A percentile compares a stretch with the other conserved stretches of the same genome.
phyloP scores from a whole-genome alignment of 2,888 invertebrate genomes.

The Rhaphigaster nebulosa region DNA sequence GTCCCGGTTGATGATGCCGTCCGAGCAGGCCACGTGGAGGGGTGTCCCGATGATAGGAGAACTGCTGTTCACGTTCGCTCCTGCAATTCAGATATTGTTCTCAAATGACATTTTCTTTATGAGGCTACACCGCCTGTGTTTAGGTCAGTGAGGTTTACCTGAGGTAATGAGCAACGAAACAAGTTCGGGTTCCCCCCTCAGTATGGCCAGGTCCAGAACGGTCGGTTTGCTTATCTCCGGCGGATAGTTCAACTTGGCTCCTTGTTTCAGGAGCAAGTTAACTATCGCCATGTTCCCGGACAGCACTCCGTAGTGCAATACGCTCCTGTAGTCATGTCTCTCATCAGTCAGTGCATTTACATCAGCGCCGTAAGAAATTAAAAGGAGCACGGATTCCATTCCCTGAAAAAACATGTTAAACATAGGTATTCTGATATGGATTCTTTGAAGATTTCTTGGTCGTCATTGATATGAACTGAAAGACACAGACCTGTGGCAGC shows the following conservation, averaged over 20 bases:
- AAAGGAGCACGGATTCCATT: constrained; percentile 80
- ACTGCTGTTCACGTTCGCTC: constrained; percentile 83
- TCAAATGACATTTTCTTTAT: neutral
- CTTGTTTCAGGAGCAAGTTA: constrained; percentile 84
- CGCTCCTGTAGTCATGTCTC: constrained; percentile 89
- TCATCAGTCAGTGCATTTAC: constrained; percentile 88
- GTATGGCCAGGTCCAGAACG: constrained; percentile 86
- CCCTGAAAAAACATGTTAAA: constrained; percentile 72
- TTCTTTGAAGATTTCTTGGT: neutral
- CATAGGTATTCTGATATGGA: neutral
- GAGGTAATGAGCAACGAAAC: constrained; percentile 79
- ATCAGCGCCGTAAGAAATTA: constrained; percentile 86
- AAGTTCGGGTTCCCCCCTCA: constrained; percentile 83
- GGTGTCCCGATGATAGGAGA: constrained; percentile 87
- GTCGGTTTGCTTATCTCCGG: constrained; percentile 79
- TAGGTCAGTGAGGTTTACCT: constrained; percentile 73
- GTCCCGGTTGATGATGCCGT: constrained; percentile 65
- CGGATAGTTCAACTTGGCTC: constrained; percentile 79
- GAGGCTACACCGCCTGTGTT: no score
- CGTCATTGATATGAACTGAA: neutral
- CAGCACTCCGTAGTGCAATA: constrained; percentile 89
- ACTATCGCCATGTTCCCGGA: constrained; percentile 84
- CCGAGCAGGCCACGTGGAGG: constrained; percentile 84
- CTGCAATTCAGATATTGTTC: constrained; percentile 69
- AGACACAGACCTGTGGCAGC: constrained; percentile 76